These are phyloP conservation scores for Hermodice carunculata DNA, from an alignment of 2,888 invertebrate species.

Conservation along the genomic window DNA sequence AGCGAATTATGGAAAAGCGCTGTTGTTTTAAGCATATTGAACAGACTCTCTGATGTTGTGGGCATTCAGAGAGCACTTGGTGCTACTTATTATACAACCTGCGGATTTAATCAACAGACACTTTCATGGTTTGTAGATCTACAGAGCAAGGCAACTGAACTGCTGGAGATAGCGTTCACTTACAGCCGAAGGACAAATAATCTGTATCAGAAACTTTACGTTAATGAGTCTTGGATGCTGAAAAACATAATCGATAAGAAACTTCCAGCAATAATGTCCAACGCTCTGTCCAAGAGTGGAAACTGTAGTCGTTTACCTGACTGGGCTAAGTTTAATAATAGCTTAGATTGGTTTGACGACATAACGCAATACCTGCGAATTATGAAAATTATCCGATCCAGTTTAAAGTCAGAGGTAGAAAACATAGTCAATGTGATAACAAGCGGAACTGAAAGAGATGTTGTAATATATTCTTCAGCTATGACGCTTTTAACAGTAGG, in stretches of 20 bases:
- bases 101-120: conserved; percentile 1
- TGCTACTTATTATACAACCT: conserved; percentile 22
- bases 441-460: neutral
- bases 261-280: too few species aligned
- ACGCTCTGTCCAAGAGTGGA: neutral
- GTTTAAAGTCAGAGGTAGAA: conserved; percentile 8
- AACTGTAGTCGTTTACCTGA: neutral
- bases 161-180: conserved; percentile 12
- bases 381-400: conserved; percentile 7
- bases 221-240: neutral
- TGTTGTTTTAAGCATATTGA: conserved; percentile 17
- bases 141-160: conserved; percentile 6
- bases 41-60: conserved; percentile 25
- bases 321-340: conserved; percentile 1
- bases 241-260: neutral
- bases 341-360: conserved; percentile 18
- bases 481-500: conserved; percentile 14
- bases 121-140: conserved; percentile 20
- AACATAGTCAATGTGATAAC: conserved; percentile 1
- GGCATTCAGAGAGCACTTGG: conserved; percentile 37
- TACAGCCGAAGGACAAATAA: conserved; percentile 5
- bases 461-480: conserved; percentile 10
- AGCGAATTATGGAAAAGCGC: conserved; percentile 21
- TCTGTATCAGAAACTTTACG: neutral
- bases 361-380: conserved; percentile 22